A percentile compares a stretch with the other conserved stretches of the same genome.
These are phyloP conservation scores for Callospermophilus lateralis DNA, from an alignment of 2,113 vertebrate genomes.

Conservation along the genomic window DNA sequence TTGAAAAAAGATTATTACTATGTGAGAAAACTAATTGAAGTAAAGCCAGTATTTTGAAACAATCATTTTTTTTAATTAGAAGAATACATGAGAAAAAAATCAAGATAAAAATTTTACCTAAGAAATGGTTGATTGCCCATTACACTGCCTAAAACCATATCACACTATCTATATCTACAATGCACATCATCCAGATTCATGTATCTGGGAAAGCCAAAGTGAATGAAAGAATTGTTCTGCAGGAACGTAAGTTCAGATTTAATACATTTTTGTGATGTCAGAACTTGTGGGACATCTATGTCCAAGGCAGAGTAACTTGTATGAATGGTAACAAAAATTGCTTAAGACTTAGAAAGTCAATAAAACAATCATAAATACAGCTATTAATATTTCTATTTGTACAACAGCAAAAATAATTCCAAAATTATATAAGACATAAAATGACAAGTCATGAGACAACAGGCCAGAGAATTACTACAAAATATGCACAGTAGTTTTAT, in stretches of 20 bases:
- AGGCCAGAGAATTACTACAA: background rate
- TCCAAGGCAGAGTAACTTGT: background rate
- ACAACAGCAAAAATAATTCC: background rate
- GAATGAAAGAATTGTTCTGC: background rate
- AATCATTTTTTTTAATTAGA: background rate
- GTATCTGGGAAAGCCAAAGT: background rate
- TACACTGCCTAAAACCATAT: background rate
- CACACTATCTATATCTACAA: background rate
- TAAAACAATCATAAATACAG: background rate
- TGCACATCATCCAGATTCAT: background rate
- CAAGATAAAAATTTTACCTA: background rate
- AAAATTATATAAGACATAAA: background rate
- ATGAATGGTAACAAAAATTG: background rate
- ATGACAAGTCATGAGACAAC: background rate
- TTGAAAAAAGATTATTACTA: slow-evolving; percentile 41
- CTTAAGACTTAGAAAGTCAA: background rate
- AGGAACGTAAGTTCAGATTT: too few relatives aligned
- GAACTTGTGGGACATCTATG: fast-evolving
- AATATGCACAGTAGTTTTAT: background rate
- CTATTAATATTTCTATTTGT: background rate
- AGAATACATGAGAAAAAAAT: background rate
- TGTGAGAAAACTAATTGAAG: slow-evolving; percentile 59
- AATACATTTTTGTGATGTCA: too few relatives aligned
- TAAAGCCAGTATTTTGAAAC: slow-evolving; percentile 38
- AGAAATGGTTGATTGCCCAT: background rate